These are phyloP conservation scores for Zenarchopterus dispar DNA, from an alignment of 2,797 vertebrate species.

Conservation along the genomic window DNA sequence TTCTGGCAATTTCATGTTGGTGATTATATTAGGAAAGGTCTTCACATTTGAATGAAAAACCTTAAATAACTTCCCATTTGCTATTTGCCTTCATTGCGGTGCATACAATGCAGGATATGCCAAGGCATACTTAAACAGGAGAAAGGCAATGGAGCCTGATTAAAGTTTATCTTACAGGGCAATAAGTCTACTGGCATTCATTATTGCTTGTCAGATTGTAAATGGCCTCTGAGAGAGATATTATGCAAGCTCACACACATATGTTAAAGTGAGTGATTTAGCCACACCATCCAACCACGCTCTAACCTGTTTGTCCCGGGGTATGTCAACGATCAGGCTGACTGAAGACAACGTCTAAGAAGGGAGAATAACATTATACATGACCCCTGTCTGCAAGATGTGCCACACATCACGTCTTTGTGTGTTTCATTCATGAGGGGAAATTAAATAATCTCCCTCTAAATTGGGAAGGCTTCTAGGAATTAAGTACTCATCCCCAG, in stretches of 20 bases:
- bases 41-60: slow-evolving; percentile 83
- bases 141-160: slow-evolving; percentile 80
- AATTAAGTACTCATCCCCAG: slow-evolving; percentile 44
- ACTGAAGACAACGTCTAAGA: slow-evolving; percentile 46
- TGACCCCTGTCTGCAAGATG: slow-evolving; percentile 8
- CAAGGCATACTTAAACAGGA: slow-evolving; percentile 81
- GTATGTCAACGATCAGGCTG: slow-evolving; percentile 59
- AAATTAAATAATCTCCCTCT: slow-evolving; percentile 51
- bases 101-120: slow-evolving; percentile 79
- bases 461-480: slow-evolving; percentile 51
- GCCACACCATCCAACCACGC: slow-evolving; percentile 57
- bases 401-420: slow-evolving; percentile 5
- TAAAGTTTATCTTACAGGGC: slow-evolving; percentile 88
- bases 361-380: slow-evolving; percentile 23
- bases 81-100: slow-evolving; percentile 79
- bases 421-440: slow-evolving; percentile 45
- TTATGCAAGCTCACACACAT: slow-evolving; percentile 82
- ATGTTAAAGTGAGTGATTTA: slow-evolving; percentile 77
- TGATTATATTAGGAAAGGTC: slow-evolving; percentile 79
- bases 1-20: slow-evolving; percentile 62
- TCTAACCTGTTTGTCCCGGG: slow-evolving; percentile 74
- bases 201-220: slow-evolving; percentile 87
- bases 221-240: slow-evolving; percentile 78
- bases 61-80: slow-evolving; percentile 80
- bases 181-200: slow-evolving; percentile 86